Evolutionary conservation across 1,140 invertebrate genomes (phyloP), one percentile per base, ranked within the genome.

Genomic region (Halictus rubicundus): DNA sequence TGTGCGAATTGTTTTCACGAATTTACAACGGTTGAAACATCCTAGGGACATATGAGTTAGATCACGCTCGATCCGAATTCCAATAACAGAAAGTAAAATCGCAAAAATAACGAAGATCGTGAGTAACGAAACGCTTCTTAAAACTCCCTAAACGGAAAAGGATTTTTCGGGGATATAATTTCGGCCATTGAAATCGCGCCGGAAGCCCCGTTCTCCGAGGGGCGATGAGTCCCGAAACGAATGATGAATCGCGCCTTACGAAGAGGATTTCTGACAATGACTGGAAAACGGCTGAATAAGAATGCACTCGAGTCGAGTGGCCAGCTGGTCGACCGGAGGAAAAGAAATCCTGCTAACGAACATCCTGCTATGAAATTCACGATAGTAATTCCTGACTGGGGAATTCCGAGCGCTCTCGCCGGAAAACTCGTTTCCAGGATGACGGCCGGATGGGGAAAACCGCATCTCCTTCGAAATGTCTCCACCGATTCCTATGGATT

Each of bases 281-380:
- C 68, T 64, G 66, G 49, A 68, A 83, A 80, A 84, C 69, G 82
- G 57, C 54, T 25, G 70, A 63, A 69, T 68, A 82, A 86, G 80
- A 83, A 86, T 86, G 85, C 23, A 25, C 66, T 49, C 46, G 70
- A 86, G 77, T 78, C 65, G 72, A 77, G 81, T 86, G 76, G 70
- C 77, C 60, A 82, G 80, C 81, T 72, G 76, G 59, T 49, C 68
- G 75, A 46, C 32, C 49, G 49, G 39, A 46, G 59, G 77, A 64
- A 75, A 86, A 83, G 85, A 87, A 86, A 83, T 86, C 73, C 73
- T 64, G 25, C 84, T 87, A 87, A 87, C 78, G 84, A 87, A 86
- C 85, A 86, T 86, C 85, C 85, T 87, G 84, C 77, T 79, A 64
- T 78, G 70, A 68, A 52, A 81, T 57, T 46, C 57, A 60, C 78